Conservation (phyloP, 2,113 vertebrate species). For the Caracal caracal region DNA sequence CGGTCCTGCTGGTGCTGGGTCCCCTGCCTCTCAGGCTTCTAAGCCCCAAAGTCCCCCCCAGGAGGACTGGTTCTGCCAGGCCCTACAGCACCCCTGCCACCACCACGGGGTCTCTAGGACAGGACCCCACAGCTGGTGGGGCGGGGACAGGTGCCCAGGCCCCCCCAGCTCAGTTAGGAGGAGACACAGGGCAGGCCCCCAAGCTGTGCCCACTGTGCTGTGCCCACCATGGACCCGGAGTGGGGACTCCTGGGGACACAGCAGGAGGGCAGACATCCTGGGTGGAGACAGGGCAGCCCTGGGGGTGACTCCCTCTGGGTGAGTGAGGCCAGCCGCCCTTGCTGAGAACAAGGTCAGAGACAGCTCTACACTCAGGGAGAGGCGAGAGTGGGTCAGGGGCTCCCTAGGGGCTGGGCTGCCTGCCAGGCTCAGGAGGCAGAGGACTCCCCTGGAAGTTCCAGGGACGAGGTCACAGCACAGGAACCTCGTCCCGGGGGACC, state of each 20-base stretch:
- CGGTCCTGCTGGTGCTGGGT: background rate
- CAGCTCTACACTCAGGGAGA: no score
- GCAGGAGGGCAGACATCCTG: background rate
- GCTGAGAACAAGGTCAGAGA: background rate
- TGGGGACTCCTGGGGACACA: background rate
- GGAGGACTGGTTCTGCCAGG: background rate
- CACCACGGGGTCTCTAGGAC: rapidly evolving
- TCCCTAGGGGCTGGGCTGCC: background rate
- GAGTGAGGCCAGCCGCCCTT: rapidly evolving
- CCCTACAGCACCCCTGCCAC: background rate
- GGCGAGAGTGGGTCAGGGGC: background rate
- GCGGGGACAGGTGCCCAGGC: background rate
- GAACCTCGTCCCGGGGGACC: rapidly evolving
- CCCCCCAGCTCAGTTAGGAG: background rate
- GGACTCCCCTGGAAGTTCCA: background rate
- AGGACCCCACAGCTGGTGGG: background rate
- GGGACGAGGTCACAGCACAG: rapidly evolving
- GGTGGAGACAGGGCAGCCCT: background rate
- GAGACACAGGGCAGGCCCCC: no score
- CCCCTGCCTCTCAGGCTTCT: no score
- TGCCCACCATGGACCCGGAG: background rate
- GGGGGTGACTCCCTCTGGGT: no score
- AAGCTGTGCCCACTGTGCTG: no score
- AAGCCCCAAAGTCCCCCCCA: background rate
- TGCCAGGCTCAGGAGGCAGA: background rate